Base-by-base conservation (phyloP, 37 sponge, comb jelly and placozoan genomes). In the Diacarnus erythraeanus region DNA sequence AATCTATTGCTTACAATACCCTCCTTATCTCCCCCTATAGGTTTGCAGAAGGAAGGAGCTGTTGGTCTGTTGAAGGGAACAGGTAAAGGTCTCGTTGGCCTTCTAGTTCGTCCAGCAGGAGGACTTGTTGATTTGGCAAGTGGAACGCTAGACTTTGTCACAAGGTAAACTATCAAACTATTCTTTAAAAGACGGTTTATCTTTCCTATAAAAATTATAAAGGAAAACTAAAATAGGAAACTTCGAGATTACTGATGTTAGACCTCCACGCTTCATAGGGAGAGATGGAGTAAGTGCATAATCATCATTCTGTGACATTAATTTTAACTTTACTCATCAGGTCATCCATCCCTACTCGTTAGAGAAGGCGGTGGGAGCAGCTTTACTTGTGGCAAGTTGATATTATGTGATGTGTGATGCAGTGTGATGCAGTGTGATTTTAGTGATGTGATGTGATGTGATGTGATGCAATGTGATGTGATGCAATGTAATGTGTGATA, bases 91-190 rank as follows among this genome's bases (percentile, higher is more conserved):
- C 72, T 90, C 67, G 91, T 90, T 29, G 94, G 94, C 0, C 70
- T 94, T 8, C 69, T 94, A 0, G 77, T 87, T 23, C 79, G 86
- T 57, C 94, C 94, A 23, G 77, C 92, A 29, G 94, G 94, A 38
- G 94, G 94, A 5, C 77, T 90, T 29, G 80, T 94, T 64, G 94
- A 94, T 44, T 56, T 94, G 31, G 80, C 92, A 35, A 92, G 92
- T 87, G 88, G 92, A 47, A 87, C 80, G 12, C 85, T 92, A 0
- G 71, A 67, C 27, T 80, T 81, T 84, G 81, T 92, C 30, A 79
- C 76, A 5, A 78, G 84, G 92, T 91, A 59, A 72, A 35, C 33
- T n/a, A n/a, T 47, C 35, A 30, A 5, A 34, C 35, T 65, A 65
- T 3, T 9, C 12, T 27, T 27, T 27, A 25, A 77, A 5, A 33